Evolutionary conservation across 2,113 vertebrate species (phyloP), one percentile per base, ranked within the genome.

Genomic region (Anguilla rostrata): DNA sequence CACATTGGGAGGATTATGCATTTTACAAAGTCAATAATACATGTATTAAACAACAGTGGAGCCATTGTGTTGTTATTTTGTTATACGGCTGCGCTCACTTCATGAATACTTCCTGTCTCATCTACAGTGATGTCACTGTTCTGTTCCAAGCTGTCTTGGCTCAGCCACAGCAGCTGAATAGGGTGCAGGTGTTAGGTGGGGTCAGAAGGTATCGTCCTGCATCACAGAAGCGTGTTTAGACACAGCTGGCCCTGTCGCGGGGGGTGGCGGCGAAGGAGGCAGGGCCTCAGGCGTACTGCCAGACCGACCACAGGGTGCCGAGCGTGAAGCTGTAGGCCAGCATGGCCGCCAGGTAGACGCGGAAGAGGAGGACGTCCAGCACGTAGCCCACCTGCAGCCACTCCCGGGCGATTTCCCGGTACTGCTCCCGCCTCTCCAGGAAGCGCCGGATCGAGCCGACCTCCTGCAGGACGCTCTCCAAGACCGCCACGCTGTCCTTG

Each of bases 341-440:
- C 89, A 99, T 92, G 0, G 97, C 97, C 63, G 94, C 92, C 88
- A 99, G 26, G 91, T 99, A 99, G 0, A 96, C 90, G 0, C 97
- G 95, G 94, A 99, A 99, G 2, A 99, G 97, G 88, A 99, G 95
- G 78, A 95, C 94, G 0, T 99, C 98, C 88, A 99, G 88, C 82
- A 98, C 97, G 0, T 98, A 98, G 88, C 98, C 98, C 57, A 99
- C 97, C 29, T 96, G 96, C 83, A 99, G 95, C 98, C 98, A 99
- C 87, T 99, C 98, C 9, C 94, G 96, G 56, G 98, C 97, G 0
- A 97, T 91, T 0, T 98, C 97, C 0, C 96, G 94, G 85, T 95
- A 95, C 82, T 96, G 94, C 39, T 99, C 97, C 0, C 95, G 93
- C 90, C 95, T 98, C 89, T 98, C 97, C 88, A 99, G 92, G 93